These are phyloP conservation scores for Chelonoidis abingdonii DNA, from an alignment of 2,113 vertebrate species.

Conservation along the genomic window DNA sequence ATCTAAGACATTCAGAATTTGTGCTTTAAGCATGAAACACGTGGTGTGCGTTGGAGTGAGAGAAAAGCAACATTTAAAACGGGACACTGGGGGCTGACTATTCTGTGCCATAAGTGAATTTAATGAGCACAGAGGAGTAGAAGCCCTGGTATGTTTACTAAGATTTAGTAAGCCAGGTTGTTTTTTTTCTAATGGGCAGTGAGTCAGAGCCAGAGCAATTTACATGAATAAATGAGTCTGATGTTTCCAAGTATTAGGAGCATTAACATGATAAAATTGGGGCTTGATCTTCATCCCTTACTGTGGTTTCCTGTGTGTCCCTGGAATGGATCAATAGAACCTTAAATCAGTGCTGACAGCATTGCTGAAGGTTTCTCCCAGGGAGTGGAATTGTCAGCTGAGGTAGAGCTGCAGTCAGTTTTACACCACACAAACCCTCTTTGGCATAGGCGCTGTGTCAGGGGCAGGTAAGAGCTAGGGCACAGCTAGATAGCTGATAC, in stretches of 20 bases:
- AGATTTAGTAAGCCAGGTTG: not conserved
- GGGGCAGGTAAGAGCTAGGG: not conserved
- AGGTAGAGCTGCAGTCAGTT: not conserved
- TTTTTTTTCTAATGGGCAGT: rapidly evolving
- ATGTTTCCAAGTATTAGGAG: rapidly evolving
- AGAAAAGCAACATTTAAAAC: not conserved
- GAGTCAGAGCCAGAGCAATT: rapidly evolving
- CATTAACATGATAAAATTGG: not conserved
- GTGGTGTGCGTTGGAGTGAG: not conserved
- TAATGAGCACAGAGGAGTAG: rapidly evolving
- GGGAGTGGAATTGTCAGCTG: not conserved
- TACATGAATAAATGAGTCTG: rapidly evolving
- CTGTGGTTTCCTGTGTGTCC: not conserved
- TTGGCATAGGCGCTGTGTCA: not conserved
- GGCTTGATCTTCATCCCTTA: not conserved
- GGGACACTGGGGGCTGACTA: rapidly evolving
- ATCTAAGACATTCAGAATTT: not conserved
- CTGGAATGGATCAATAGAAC: rapidly evolving
- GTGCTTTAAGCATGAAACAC: not conserved
- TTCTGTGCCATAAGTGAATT: rapidly evolving
- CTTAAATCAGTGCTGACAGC: not conserved
- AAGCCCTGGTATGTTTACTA: rapidly evolving
- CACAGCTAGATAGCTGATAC: not conserved
- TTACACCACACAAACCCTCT: not conserved
- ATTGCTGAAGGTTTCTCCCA: not conserved